Conservation (phyloP, 2,797 vertebrate genomes). For the Protonibea diacanthus region DNA sequence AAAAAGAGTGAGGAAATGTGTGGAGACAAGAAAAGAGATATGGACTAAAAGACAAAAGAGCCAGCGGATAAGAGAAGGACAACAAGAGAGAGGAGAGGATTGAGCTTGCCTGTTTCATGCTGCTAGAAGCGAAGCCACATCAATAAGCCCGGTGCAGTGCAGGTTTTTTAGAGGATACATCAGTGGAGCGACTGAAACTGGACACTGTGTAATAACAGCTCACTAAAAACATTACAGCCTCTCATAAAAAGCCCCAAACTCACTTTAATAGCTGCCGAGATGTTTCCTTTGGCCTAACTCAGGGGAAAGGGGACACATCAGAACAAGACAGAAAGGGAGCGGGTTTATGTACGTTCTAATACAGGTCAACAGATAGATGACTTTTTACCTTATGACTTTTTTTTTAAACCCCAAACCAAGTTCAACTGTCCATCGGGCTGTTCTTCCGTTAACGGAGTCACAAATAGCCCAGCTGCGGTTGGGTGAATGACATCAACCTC, state of each 20-base stretch:
- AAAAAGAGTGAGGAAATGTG: conserved; percentile 21
- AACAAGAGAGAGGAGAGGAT: conserved; percentile 34
- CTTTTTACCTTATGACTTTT: conserved; percentile 58
- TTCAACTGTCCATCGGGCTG: conserved; percentile 57
- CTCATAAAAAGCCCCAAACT: conserved; percentile 77
- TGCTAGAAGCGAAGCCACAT: conserved; percentile 66
- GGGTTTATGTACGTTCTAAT: conserved; percentile 52
- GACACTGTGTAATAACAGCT: conserved; percentile 81
- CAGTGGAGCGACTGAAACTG: conserved; percentile 76
- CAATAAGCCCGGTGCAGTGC: conserved; percentile 61
- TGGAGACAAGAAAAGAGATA: conserved; percentile 36
- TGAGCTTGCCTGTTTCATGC: conserved; percentile 45
- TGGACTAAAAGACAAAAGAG: conserved; percentile 18
- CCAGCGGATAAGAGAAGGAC: not conserved
- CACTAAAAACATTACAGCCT: conserved; percentile 83
- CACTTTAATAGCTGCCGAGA: conserved; percentile 77
- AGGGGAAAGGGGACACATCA: conserved; percentile 55
- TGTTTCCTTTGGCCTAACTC: conserved; percentile 78
- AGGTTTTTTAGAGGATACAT: conserved; percentile 77
- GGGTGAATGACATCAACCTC: conserved; percentile 79
- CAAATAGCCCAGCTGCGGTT: conserved; percentile 76
- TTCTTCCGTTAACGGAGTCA: conserved; percentile 59
- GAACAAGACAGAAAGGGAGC: conserved; percentile 53
- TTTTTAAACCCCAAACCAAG: conserved; percentile 62
- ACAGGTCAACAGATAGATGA: conserved; percentile 72